Conservation (phyloP, 92 coral and sea anemone species). For the Palythoa grandiflora region DNA sequence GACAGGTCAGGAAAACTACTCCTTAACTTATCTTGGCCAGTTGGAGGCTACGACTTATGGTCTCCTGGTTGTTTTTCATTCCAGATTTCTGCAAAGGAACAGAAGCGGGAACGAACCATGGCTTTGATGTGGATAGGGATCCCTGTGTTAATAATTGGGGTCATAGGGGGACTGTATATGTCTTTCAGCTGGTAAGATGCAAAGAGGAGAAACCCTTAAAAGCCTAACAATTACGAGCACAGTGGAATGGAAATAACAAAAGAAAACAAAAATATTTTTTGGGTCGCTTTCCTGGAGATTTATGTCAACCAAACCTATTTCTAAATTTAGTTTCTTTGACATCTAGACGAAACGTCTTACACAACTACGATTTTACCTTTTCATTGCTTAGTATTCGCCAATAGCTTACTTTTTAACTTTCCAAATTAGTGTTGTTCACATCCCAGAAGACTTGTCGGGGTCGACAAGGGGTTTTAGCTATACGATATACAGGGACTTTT, state of each 20-base stretch:
- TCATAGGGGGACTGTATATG: slow-evolving; percentile 94
- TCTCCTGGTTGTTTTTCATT: neutral
- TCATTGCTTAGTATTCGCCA: too few species aligned
- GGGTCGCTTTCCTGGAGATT: neutral
- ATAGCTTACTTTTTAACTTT: too few species aligned
- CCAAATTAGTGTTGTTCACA: too few species aligned
- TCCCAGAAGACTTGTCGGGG: too few species aligned
- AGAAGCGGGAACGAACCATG: slow-evolving; percentile 87
- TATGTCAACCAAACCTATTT: too few species aligned
- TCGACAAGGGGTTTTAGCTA: too few species aligned
- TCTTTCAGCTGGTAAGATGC: slow-evolving; percentile 91
- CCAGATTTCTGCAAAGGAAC: slow-evolving; percentile 89
- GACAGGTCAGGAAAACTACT: neutral
- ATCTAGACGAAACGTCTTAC: too few species aligned
- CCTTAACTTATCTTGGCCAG: neutral
- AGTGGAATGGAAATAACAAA: neutral
- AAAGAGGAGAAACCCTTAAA: neutral
- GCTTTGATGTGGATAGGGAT: slow-evolving; percentile 98
- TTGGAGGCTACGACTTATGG: neutral
- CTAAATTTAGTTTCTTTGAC: too few species aligned
- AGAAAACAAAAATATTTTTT: neutral
- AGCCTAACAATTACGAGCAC: neutral
- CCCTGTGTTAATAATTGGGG: slow-evolving; percentile 95
- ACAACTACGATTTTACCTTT: neutral
- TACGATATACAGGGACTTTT: too few species aligned